Conservation (phyloP, 2,797 vertebrate species). For the Benthosema pterotum region DNA sequence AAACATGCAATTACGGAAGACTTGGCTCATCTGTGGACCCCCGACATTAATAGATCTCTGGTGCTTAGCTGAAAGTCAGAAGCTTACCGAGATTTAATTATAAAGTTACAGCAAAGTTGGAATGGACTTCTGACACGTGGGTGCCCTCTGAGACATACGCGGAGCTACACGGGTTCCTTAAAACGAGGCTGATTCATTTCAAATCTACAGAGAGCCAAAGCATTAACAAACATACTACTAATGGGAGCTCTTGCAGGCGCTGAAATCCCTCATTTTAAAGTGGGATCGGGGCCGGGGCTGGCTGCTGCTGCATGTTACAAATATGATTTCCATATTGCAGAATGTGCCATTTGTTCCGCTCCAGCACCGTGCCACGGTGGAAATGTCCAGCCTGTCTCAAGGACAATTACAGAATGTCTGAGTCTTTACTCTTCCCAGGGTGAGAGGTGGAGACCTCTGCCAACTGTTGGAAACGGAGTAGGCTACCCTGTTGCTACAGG, state of each 20-base stretch:
- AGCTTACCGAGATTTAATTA: conserved; percentile 61
- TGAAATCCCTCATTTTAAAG: conserved; percentile 68
- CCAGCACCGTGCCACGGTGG: conserved; percentile 74
- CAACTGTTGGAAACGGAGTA: conserved; percentile 56
- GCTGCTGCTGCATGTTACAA: conserved; percentile 64
- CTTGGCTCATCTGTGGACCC: conserved; percentile 54
- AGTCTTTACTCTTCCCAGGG: conserved; percentile 76
- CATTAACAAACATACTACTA: conserved; percentile 63
- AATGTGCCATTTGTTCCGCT: conserved; percentile 79
- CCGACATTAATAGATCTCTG: conserved; percentile 63
- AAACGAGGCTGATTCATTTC: conserved; percentile 47
- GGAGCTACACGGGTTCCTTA: conserved; percentile 31
- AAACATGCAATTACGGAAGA: conserved; percentile 57
- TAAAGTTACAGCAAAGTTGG: conserved; percentile 47
- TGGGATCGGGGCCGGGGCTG: conserved; percentile 62
- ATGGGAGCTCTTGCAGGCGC: conserved; percentile 71
- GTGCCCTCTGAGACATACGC: conserved; percentile 55
- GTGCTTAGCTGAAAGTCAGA: conserved; percentile 55
- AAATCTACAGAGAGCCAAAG: conserved; percentile 56
- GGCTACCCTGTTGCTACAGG: conserved; percentile 39
- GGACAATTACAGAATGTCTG: conserved; percentile 81
- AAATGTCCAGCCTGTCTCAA: conserved; percentile 75
- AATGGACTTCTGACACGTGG: conserved; percentile 57
- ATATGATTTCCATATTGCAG: conserved; percentile 77
- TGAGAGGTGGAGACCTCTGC: conserved; percentile 60